Conservation (phyloP, 2,113 vertebrate genomes). For the Bubo blakistoni region DNA sequence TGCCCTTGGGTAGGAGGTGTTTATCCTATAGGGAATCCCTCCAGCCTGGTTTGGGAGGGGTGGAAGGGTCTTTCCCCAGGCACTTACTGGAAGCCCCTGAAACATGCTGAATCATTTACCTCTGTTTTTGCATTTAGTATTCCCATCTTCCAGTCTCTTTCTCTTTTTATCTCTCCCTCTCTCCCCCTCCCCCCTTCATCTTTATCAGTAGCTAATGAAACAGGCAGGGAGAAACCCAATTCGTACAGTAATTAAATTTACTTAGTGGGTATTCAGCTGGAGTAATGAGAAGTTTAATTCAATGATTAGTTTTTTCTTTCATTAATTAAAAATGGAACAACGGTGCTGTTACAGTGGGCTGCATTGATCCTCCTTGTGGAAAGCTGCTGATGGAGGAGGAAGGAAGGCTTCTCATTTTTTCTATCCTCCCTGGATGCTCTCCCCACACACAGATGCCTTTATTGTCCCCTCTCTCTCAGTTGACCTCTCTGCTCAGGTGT, state of each 20-base stretch:
- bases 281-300: slow-evolving; percentile 85
- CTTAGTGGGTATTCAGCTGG: slow-evolving; percentile 80
- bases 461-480: neutral
- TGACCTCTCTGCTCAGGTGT: neutral
- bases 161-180: neutral
- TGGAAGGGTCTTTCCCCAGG: neutral
- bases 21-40: neutral
- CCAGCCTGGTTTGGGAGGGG: neutral
- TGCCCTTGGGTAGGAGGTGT: neutral
- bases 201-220: slow-evolving; percentile 77
- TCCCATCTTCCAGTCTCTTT: neutral
- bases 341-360: slow-evolving; percentile 64
- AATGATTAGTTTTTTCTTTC: slow-evolving; percentile 83
- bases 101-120: neutral
- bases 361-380: slow-evolving; percentile 59
- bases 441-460: neutral
- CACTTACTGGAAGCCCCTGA: neutral
- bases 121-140: neutral
- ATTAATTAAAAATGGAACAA: slow-evolving; percentile 82
- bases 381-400: slow-evolving; percentile 6
- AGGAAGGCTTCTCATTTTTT: neutral
- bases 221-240: slow-evolving; percentile 73
- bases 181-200: neutral
- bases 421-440: neutral
- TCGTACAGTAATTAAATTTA: slow-evolving; percentile 82